Evolutionary conservation across 2,888 invertebrate genomes (phyloP), one percentile per base, ranked within the genome.

Genomic region (Dichetophora obliterata): DNA sequence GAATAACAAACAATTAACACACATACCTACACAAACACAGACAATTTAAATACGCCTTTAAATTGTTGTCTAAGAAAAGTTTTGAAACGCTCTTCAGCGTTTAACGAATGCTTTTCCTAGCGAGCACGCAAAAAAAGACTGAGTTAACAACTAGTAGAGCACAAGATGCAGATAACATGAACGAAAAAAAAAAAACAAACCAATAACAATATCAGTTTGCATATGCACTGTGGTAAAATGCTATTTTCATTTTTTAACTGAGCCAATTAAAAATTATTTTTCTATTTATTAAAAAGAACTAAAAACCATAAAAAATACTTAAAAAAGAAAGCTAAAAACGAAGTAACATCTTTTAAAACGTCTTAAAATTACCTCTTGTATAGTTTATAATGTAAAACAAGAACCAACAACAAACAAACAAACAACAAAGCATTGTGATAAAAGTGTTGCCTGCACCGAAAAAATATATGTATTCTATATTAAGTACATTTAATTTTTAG

Each of bases 351-450:
- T 19, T 50, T 8, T 16, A 50, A n/a, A 69, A 69, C 34, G 43
- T 72, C 72, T 61, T 61, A 61, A 9, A 24, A 71, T 54, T 71
- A 71, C 71, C 71, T 71, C 72, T 72, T 72, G 57, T 57, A 71
- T 71, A 71, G 70, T 31, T 57, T 48, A 48, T n/a, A 71, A 77
- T 69, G 22, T 61, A 24, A 65, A 77, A 22, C 34, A 75, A 79
- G 72, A 69, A 75, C 65, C 68, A 78, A 78, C 71, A 59, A 72
- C 66, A 72, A 75, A 76, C 61, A 48, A 77, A 71, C 69, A 74
- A 63, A 74, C 70, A 77, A 77, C 54, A 70, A 75, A 75, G 66
- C 24, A 75, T 75, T 79, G 79, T 78, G 78, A 78, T 78, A 78
- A 75, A 78, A 68, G 75, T 78, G 73, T 75, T 78, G 77, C 71